Evolutionary conservation across 2,797 vertebrate species (phyloP).

Genomic region (Darevskia nairensis): DNA sequence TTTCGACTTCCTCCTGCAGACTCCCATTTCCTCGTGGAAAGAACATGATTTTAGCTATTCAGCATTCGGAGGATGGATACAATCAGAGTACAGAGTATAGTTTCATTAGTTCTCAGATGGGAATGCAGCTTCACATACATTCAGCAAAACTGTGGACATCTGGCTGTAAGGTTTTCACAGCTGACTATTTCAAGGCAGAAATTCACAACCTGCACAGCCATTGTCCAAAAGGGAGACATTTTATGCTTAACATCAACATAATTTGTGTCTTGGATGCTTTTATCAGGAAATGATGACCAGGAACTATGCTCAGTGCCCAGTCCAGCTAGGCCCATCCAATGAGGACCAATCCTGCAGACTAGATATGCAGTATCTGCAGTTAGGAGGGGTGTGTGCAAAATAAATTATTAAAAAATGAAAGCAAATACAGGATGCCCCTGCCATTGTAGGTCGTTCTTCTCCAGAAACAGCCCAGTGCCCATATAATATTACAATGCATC

Average conservation of each 20-base stretch:
- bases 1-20: constrained; percentile 13
- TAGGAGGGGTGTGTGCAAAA: neutral
- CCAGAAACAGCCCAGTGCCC: neutral
- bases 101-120: constrained; percentile 23
- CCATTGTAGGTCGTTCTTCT: neutral
- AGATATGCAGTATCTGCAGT: no score
- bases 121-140: constrained; percentile 14
- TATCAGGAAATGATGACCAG: neutral
- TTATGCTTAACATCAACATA: neutral
- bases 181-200: constrained; percentile 2
- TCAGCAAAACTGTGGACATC: constrained; percentile 5
- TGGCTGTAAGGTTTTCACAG: constrained; percentile 20
- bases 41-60: neutral
- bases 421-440: neutral
- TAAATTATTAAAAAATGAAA: neutral
- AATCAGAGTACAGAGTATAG: neutral
- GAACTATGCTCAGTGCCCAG: neutral
- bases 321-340: neutral
- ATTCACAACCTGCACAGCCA: neutral
- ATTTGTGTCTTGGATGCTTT: neutral
- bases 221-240: neutral
- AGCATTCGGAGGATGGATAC: neutral
- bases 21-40: constrained; percentile 20
- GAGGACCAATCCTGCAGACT: neutral
- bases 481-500: neutral